Evolutionary conservation across 1,140 invertebrate species (phyloP), one percentile per base, ranked within the genome.

Genomic region (Hylaeus volcanicus): DNA sequence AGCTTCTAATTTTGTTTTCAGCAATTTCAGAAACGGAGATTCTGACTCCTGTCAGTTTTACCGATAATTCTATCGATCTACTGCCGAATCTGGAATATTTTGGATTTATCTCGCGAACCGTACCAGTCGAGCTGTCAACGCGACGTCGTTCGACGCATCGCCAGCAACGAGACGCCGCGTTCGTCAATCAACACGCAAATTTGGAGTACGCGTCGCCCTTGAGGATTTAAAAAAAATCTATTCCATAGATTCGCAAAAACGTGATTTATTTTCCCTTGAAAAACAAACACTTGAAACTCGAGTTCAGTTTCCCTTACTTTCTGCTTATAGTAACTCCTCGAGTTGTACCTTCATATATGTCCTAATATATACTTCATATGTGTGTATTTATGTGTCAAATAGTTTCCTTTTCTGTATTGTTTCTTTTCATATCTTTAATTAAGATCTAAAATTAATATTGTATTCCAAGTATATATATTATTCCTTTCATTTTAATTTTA

Each of bases 121-220:
- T 41, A 15, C 4, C 41, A 15, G 53, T 56, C 12, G 48, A 77
- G 37, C 63, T 74, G 76, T 82, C 64, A 73, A 12, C 41, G 69
- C 37, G 37, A 56, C 48, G 48, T 55, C 56, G 70, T 70, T 41
- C 60, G 55, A 64, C 63, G 58, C 51, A 12, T 37, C 45, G 37
- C 37, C 1, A 45, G 56, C 83, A 83, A 80, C 79, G 76, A 83
- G 69, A 76, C 43, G n/a, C n/a, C 45, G 37, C 82, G 78, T 79
- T 87, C 83, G 82, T 82, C 83, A 88, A 84, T 89, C 83, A 85
- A 87, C 83, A 85, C 82, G 83, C 74, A 88, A 86, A 89, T 77
- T 9, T 51, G 58, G 63, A 76, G 53, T 70, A 48, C 37, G 11
- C 48, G 9, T 8, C 15, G 2, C 11, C 51, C 58, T 66, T 43